Evolutionary conservation across 2,888 invertebrate genomes (phyloP), one percentile per base, ranked within the genome.

Genomic region (Mechanitis messenoides): DNA sequence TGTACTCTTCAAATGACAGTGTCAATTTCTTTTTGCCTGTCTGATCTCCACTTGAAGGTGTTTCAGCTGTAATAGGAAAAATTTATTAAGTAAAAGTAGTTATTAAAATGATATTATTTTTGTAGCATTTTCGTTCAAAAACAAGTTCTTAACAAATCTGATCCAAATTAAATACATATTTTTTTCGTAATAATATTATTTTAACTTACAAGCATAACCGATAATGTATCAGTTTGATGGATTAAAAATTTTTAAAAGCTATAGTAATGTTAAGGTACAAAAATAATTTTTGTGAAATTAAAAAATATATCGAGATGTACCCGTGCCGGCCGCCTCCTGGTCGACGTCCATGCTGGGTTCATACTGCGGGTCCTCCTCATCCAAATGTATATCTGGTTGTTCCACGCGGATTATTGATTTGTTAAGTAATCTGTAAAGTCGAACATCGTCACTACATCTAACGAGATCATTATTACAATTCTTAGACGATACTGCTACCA

Each of bases 331-430:
- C 3, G 84, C 75, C 5, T 92, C 92, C 35, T 92, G 90, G 20
- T 93, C 92, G 1, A 92, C 92, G 20, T 92, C 91, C 84, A 91
- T 87, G 47, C 84, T 83, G 1, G 91, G 90, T 62, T 91, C 91
- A 42, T 82, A 83, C 63, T 86, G 83, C 1, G 90, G 83, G 28
- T 93, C 93, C 46, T 96, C 96, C 64, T 96, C 97, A 59, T 96
- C 96, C 66, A 99, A 87, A 78, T 97, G 95, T 58, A 99, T 97
- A 79, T 99, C 99, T 0, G 99, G 98, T 76, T 98, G 98, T 75
- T 99, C 99, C 28, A 99, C 98, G 47, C 98, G 93, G 70, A 99
- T 97, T 68, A 99, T 98, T 0, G 98, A 98, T 77, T 98, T 98
- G 84, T 98, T 98, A 42, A 99, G 89, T 65, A 99, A 91, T 55